A percentile compares a stretch with the other conserved stretches of the same genome.
Evolutionary conservation across 2,797 vertebrate species (phyloP).

Genomic region (Neosalanx taihuensis): DNA sequence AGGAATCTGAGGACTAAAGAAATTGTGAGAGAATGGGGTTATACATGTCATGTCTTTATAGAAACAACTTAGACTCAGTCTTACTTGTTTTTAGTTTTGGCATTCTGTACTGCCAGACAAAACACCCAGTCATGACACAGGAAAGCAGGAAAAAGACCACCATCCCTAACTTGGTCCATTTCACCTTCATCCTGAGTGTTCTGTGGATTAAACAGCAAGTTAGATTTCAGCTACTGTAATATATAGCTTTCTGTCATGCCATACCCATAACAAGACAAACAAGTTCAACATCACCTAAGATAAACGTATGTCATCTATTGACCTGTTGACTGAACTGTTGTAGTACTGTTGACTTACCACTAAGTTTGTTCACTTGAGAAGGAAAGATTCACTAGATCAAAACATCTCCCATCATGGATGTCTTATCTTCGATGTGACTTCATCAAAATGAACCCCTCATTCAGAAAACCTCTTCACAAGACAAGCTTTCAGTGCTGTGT

Average conservation of each 20-base stretch:
- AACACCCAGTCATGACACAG: conserved; percentile 81
- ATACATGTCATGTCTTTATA: too few relatives aligned
- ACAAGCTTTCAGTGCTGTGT: conserved; percentile 19
- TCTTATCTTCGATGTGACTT: not conserved
- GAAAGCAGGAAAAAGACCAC: conserved; percentile 80
- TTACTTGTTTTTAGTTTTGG: conserved; percentile 72
- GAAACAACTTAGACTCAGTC: not conserved
- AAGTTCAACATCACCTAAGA: not conserved
- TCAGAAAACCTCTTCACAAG: conserved; percentile 2
- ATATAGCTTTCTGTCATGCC: not conserved
- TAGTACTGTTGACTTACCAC: conserved; percentile 7
- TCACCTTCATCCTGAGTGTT: conserved; percentile 68
- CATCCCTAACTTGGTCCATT: conserved; percentile 72
- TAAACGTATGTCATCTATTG: not conserved
- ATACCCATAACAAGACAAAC: too few relatives aligned
- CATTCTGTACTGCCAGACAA: conserved; percentile 88
- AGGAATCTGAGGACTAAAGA: not conserved
- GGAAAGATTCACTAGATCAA: conserved; percentile 9
- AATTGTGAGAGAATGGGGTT: not conserved
- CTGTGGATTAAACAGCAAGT: conserved; percentile 14
- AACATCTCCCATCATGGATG: conserved; percentile 3
- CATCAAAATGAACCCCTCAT: conserved; percentile 12
- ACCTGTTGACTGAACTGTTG: conserved; percentile 3
- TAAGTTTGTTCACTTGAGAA: conserved; percentile 27
- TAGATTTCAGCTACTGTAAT: not conserved